Base-by-base conservation (phyloP, 2,113 vertebrate genomes). In the Oophaga pumilio region DNA sequence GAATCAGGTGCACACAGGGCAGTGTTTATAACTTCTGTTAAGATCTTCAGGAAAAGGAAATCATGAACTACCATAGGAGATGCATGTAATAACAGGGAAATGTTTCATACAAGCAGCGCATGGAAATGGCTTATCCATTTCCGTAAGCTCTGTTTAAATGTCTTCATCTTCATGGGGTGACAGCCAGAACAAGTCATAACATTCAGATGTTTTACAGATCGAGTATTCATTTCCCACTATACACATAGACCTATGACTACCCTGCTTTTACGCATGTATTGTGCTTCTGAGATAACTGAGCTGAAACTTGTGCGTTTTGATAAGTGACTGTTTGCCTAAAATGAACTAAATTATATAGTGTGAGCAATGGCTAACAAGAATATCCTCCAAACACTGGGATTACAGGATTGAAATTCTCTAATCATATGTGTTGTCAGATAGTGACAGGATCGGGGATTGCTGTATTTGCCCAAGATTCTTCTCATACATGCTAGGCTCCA, bases 161-260 rank as follows among this genome's bases (percentile, higher is more conserved):
- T 82, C 68, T 78, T 76, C 52, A 87, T 81, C 79, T 83, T 28
- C 64, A 84, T 66, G 77, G 82, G 52, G 13, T 89, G 85, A 83
- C 81, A 89, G 71, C 85, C 81, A 76, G 76, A 59, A 57, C 52
- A 78, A 82, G 82, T 78, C 88, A 68, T 80, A 87, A 83, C 81
- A 84, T 80, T 86, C 59, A 89, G 82, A 87, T 71, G 77, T 82
- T 85, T 83, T 62, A 85, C 66, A 85, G 84, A 62, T 76, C 22
- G 18, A 76, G 18, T 43, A 60, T 33, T 80, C 28, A 78, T 82
- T 64, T 64, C 26, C 33, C 14, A 1, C 18, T 22, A 6, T 62
- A 64, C 62, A 62, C 59, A 64, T 64, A 62, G 79, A 22, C 28
- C 57, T 2, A 64, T 64, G 59, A 8, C 59, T 28, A 17, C 1